phyloP scores from a whole-genome alignment of 1,140 invertebrate species.

The Camponotus floridanus region DNA sequence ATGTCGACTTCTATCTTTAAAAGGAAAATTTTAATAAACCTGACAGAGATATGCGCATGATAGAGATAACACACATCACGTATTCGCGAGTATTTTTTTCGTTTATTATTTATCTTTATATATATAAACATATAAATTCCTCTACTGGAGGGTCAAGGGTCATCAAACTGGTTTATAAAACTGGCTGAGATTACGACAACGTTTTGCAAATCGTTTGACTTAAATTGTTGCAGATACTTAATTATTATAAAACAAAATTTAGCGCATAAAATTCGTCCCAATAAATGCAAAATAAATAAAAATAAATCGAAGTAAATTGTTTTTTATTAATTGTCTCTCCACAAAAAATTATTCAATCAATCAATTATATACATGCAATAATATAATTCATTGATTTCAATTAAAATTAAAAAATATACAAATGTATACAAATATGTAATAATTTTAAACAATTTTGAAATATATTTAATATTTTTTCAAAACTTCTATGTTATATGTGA shows the following conservation, averaged over 20 bases:
- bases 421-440: neutral
- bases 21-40: neutral
- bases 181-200: neutral
- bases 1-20: too few species aligned
- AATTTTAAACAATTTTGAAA: neutral
- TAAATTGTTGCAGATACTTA: neutral
- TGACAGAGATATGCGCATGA: neutral
- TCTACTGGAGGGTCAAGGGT: slow-evolving; percentile 65
- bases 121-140: slow-evolving; percentile 8
- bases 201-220: neutral
- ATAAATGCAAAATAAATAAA: neutral
- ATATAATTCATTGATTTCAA: neutral
- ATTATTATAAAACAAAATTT: neutral
- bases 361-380: too few species aligned
- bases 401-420: neutral
- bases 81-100: slow-evolving; percentile 7
- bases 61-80: neutral
- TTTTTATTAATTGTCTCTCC: neutral
- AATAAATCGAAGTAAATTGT: neutral
- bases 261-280: neutral
- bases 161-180: slow-evolving; percentile 63
- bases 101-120: slow-evolving; percentile 12
- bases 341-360: slow-evolving; percentile 18
- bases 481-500: neutral
- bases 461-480: neutral